Evolutionary conservation across 2,888 invertebrate species (phyloP), one percentile per base, ranked within the genome.

Genomic region (Melinaea marsaeus): DNA sequence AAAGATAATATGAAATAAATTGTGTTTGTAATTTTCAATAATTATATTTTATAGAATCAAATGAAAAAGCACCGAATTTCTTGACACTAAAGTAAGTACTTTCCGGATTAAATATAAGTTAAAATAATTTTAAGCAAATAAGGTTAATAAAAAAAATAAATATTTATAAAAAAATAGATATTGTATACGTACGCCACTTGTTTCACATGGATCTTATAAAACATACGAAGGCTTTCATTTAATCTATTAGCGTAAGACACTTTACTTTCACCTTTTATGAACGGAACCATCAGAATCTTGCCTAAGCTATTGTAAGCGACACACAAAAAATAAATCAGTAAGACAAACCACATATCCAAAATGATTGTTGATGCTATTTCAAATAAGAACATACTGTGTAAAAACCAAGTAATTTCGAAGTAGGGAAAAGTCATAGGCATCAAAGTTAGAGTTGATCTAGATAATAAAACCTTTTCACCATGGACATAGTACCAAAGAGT

Each of bases 401-500:
- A 58, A 0, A 79, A 45, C 67, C 83, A 78, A 0, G 80, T 79
- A 0, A 87, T 60, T 70, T 88, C 86, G 45, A 79, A 81, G 58
- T 77, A 86, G 0, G 88, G 87, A 2, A 77, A 69, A 0, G 74
- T 74, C 81, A 85, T 81, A 0, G 88, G 83, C 81, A 87, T 77
- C 0, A 88, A 70, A 6, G 74, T 82, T 0, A 75, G 69, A 0
- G 87, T 86, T 0, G 85, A 78, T 54, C 74, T 74, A 0, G 86
- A 86, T 2, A 88, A 57, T 2, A 81, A 75, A 2, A 77, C 76
- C 55, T 76, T 76, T 0, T 72, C 72, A 0, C 84, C 86, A 4
- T 71, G 69, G 0, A 76, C 11, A 63, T 82, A 84, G 64, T 73
- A 74, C 79, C 80, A 85, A 0, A 84, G n/a, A 2, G 78, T 79